Evolutionary conservation across 2,797 vertebrate genomes (phyloP).

Genomic region (Sebastes vulpes): DNA sequence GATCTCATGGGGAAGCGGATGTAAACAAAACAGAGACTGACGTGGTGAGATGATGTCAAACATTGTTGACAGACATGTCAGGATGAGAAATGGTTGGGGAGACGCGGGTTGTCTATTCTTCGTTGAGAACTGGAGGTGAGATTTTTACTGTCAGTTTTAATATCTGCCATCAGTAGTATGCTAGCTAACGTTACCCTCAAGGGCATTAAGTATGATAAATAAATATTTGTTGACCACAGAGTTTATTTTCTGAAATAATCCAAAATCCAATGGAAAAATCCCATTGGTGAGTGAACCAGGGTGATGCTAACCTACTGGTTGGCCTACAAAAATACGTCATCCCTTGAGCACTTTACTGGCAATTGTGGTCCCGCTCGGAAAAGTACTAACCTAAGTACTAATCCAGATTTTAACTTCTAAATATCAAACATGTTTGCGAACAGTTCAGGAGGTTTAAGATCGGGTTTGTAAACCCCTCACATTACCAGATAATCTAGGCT

Average conservation of each 20-base stretch:
- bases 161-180: neutral
- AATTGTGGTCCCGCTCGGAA: neutral
- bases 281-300: no score
- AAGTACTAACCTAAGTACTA: neutral
- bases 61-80: neutral
- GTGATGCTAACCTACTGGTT: neutral
- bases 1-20: neutral
- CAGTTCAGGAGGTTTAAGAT: neutral
- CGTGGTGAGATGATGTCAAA: neutral
- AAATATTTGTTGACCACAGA: no score
- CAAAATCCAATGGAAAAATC: no score
- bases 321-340: neutral
- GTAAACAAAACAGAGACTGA: neutral
- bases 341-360: neutral
- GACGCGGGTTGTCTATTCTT: neutral
- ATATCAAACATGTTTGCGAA: neutral
- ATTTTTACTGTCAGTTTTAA: neutral
- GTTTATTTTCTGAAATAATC: no score
- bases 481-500: neutral
- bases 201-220: no score
- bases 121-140: neutral
- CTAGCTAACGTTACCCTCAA: neutral
- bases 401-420: neutral
- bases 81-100: neutral
- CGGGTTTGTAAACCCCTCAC: fast-evolving